Percentiles rank a stretch among this genome's conserved stretches.
phyloP scores from a whole-genome alignment of 1,140 invertebrate species.

The Calephelis nemesis region DNA sequence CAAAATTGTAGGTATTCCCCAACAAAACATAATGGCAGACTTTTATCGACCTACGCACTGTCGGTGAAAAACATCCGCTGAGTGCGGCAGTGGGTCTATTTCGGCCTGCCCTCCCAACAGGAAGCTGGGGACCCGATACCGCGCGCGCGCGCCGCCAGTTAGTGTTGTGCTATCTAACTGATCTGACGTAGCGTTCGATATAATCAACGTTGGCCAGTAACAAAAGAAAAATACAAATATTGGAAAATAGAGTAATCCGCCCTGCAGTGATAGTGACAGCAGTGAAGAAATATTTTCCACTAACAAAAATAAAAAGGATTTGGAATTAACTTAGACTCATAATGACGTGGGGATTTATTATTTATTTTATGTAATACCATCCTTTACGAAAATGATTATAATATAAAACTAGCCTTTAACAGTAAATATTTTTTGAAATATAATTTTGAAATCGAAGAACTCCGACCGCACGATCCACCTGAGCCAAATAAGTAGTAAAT shows the following conservation, averaged over 20 bases:
- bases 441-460: not conserved
- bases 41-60: conserved; percentile 29
- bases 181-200: too few species aligned
- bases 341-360: not conserved
- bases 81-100: conserved; percentile 24
- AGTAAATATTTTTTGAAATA: too few species aligned
- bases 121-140: conserved; percentile 21
- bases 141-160: conserved; percentile 27
- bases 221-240: too few species aligned
- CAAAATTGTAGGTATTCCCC: too few species aligned
- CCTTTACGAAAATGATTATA: not conserved
- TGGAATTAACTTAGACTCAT: too few species aligned
- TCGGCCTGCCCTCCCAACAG: conserved; percentile 14
- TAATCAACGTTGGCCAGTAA: too few species aligned
- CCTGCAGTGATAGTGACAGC: too few species aligned
- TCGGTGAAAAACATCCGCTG: conserved; percentile 29
- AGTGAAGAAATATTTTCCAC: too few species aligned
- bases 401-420: not conserved
- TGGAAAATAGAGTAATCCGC: too few species aligned
- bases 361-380: not conserved
- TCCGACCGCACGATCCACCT: not conserved
- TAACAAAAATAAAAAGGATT: too few species aligned
- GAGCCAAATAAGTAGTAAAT: not conserved
- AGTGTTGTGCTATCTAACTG: too few species aligned
- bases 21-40: conserved; percentile 29